These are phyloP conservation scores for Tetranychus cinnabarinus DNA, from an alignment of 1,140 invertebrate genomes.

Conservation along the genomic window DNA sequence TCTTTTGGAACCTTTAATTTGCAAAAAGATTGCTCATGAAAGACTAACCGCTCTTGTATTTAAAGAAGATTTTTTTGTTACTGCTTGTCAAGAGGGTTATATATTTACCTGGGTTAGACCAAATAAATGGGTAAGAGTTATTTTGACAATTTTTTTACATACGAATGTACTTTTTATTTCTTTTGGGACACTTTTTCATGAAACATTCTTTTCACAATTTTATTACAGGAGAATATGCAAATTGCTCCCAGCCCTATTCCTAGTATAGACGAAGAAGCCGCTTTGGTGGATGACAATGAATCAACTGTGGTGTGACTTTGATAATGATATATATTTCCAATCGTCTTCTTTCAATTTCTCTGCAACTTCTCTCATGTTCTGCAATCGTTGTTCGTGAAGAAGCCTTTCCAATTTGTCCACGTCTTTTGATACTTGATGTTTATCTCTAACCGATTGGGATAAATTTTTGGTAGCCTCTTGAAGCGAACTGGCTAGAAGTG, in stretches of 20 bases:
- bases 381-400: constrained; percentile 9
- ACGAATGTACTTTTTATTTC: no score
- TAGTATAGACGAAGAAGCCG: neutral
- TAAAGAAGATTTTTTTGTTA: constrained; percentile 83
- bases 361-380: constrained; percentile 9
- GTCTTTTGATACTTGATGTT: neutral
- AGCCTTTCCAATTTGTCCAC: neutral
- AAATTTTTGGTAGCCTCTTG: neutral
- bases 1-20: constrained; percentile 79
- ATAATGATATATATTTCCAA: constrained; percentile 11
- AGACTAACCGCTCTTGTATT: constrained; percentile 79
- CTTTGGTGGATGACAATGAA: neutral
- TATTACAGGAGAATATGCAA: constrained; percentile 2
- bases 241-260: neutral
- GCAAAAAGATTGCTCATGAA: constrained; percentile 93
- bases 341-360: constrained; percentile 13
- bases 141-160: no score
- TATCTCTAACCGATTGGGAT: neutral
- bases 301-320: constrained; percentile 1
- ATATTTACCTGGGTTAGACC: constrained; percentile 93
- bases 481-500: neutral
- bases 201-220: neutral
- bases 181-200: no score
- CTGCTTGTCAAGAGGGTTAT: constrained; percentile 91
- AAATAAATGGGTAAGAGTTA: constrained; percentile 21